phyloP scores from a whole-genome alignment of 2,888 invertebrate genomes.

The Lepidonotus clava region DNA sequence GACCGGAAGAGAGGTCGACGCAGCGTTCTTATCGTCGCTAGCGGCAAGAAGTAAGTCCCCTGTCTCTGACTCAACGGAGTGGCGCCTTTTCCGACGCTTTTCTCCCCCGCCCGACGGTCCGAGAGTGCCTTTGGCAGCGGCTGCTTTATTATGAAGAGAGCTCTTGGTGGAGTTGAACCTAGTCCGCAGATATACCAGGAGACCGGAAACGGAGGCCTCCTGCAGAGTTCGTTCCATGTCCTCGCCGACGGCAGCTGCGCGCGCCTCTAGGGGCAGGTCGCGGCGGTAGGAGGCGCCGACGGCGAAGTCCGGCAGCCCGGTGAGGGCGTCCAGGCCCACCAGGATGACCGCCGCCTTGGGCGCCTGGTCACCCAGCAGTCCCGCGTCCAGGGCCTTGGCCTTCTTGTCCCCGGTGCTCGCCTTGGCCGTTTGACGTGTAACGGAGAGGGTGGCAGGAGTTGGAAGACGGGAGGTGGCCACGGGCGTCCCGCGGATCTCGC shows the following conservation, averaged over 20 bases:
- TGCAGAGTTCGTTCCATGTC: background rate
- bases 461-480: background rate
- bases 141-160: no score
- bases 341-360: background rate
- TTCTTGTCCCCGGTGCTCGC: background rate
- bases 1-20: background rate
- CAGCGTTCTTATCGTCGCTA: background rate
- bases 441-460: background rate
- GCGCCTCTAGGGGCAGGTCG: conserved; percentile 41
- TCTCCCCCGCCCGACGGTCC: no score
- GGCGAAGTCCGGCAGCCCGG: conserved; percentile 39
- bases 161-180: background rate
- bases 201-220: background rate
- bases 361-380: background rate
- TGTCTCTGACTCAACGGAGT: no score
- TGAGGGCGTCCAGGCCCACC: background rate
- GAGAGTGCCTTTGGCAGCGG: no score
- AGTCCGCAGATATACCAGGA: background rate
- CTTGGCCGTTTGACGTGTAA: background rate
- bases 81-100: no score
- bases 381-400: background rate
- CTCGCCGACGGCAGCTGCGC: background rate
- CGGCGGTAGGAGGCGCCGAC: conserved; percentile 49
- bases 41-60: background rate
- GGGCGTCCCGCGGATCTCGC: background rate